A percentile compares a stretch with the other conserved stretches of the same genome.
Conservation (phyloP, 2,113 vertebrate species). For the Tupaia chinensis region DNA sequence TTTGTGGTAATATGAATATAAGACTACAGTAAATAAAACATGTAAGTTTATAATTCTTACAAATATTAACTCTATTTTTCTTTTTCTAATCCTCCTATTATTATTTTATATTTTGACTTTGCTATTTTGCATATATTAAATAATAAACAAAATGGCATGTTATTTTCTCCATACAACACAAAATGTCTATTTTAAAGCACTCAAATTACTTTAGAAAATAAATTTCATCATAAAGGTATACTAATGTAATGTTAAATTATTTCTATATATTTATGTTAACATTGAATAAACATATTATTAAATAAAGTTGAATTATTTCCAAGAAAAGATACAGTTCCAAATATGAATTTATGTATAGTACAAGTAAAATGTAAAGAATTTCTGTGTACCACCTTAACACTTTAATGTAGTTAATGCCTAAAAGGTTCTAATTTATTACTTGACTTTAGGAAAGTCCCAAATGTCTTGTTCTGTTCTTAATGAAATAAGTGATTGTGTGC, state of each 20-base stretch:
- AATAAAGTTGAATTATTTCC: background rate
- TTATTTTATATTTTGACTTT: background rate
- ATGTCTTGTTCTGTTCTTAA: background rate
- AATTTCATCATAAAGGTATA: background rate
- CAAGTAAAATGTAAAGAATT: background rate
- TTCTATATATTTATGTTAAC: background rate
- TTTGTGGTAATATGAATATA: background rate
- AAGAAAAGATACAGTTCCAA: background rate
- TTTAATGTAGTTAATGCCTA: background rate
- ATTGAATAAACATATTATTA: background rate
- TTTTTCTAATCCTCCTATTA: background rate
- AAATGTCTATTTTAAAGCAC: background rate
- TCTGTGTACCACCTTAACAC: background rate
- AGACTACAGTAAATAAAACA: rapidly evolving
- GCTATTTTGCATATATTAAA: background rate
- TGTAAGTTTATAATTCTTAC: background rate
- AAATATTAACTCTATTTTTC: background rate
- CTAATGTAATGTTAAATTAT: background rate
- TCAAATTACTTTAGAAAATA: background rate
- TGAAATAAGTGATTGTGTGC: background rate
- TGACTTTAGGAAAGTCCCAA: background rate
- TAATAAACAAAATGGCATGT: background rate
- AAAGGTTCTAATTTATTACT: background rate
- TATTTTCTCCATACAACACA: background rate
- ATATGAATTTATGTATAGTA: background rate